phyloP scores from a whole-genome alignment of 1,140 invertebrate genomes.

The Anastatus disparis region DNA sequence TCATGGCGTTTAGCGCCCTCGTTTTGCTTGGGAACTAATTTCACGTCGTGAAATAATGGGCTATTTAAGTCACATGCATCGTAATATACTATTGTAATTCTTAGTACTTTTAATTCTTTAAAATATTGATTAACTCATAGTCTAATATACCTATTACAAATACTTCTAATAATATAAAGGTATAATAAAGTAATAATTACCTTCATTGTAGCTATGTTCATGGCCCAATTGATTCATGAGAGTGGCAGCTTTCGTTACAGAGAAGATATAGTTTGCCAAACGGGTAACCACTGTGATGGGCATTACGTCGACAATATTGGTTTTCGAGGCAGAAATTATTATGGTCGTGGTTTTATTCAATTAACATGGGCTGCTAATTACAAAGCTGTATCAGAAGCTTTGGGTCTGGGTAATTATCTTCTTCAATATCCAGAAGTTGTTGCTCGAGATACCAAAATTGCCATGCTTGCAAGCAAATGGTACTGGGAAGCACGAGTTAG shows the following conservation, averaged over 20 bases:
- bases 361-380: constrained; percentile 26
- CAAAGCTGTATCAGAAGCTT: background rate
- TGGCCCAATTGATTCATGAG: constrained; percentile 1
- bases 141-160: background rate
- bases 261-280: background rate
- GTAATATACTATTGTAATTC: no score
- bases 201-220: background rate
- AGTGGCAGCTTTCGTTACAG: background rate
- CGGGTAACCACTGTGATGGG: background rate
- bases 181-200: background rate
- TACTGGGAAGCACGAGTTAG: constrained; percentile 3
- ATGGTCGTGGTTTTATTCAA: constrained; percentile 14
- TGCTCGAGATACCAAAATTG: background rate
- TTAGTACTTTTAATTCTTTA: background rate
- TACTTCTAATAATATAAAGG: background rate
- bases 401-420: background rate
- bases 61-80: no score
- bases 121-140: background rate
- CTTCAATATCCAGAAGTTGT: background rate
- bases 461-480: constrained; percentile 4
- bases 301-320: background rate
- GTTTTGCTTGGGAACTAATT: no score
- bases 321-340: constrained; percentile 1
- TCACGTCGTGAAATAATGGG: no score
- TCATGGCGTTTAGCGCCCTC: no score